These are phyloP conservation scores for Chamaetylas fuelleborni DNA, from an alignment of 2,113 vertebrate genomes.

Conservation along the genomic window DNA sequence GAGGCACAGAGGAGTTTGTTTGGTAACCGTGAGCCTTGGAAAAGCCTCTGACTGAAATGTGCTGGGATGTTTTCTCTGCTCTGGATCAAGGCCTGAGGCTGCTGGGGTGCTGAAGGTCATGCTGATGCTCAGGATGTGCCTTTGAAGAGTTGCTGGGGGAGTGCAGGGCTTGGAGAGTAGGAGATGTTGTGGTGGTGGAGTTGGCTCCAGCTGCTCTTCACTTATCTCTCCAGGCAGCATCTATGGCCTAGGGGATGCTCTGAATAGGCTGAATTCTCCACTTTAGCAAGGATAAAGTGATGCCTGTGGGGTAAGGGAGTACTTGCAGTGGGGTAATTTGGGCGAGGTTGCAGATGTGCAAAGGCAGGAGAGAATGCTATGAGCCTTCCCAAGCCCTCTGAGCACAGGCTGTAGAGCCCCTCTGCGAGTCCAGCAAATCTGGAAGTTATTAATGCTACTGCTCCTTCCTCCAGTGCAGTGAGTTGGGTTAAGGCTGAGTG, in stretches of 20 bases:
- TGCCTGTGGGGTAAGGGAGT: background rate
- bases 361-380: background rate
- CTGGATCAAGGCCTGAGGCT: background rate
- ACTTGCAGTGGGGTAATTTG: background rate
- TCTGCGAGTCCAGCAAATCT: background rate
- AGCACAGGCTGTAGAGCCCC: background rate
- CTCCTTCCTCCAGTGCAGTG: background rate
- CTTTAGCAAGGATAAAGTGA: background rate
- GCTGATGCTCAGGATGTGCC: background rate
- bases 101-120: background rate
- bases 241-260: background rate
- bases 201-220: background rate
- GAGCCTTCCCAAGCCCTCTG: background rate
- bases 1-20: conserved; percentile 40
- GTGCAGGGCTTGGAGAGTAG: background rate
- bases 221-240: background rate
- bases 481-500: background rate
- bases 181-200: background rate
- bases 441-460: too few relatives aligned
- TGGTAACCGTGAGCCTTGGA: background rate
- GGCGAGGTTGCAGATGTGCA: background rate
- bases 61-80: conserved; percentile 22
- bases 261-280: background rate
- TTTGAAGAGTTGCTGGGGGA: background rate
- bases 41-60: background rate